Evolutionary conservation across 2,113 vertebrate genomes (phyloP).

Genomic region (Elaphurus davidianus): DNA sequence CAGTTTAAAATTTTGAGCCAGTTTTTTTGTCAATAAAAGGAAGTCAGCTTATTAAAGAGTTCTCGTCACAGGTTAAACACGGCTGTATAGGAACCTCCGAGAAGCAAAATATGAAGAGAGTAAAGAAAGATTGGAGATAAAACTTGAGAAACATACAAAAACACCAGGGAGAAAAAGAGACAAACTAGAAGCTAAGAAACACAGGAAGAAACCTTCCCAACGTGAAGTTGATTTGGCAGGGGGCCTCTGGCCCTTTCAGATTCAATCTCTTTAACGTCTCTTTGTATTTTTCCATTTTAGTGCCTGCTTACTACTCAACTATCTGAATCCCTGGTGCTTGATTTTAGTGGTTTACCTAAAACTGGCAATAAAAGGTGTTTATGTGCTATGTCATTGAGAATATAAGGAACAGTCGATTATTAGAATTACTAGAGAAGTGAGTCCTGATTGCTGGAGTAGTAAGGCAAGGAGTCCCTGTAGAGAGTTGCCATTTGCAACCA

Average conservation of each 20-base stretch:
- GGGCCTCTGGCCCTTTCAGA: constrained; percentile 28
- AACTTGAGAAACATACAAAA: constrained; percentile 17
- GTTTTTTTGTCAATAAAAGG: neutral
- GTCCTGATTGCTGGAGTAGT: neutral
- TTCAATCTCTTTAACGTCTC: neutral
- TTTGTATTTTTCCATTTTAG: constrained; percentile 41
- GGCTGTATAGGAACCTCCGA: neutral
- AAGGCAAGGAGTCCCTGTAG: neutral
- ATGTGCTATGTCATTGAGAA: neutral
- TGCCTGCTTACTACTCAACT: neutral
- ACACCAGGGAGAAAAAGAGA: neutral
- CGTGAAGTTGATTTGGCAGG: constrained; percentile 37
- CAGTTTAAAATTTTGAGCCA: neutral
- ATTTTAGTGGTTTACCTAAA: constrained; percentile 53
- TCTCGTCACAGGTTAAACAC: neutral
- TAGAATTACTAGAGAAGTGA: constrained; percentile 32
- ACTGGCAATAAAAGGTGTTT: constrained; percentile 45
- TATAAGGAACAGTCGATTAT: neutral
- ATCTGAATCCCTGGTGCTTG: neutral
- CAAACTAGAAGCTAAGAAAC: neutral
- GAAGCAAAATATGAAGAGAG: neutral
- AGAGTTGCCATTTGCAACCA: neutral
- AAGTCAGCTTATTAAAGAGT: neutral
- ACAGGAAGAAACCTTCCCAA: neutral
- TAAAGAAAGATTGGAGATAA: neutral